Evolutionary conservation across 2,797 vertebrate species (phyloP), one percentile per base, ranked within the genome.

Genomic region (Mareca penelope): DNA sequence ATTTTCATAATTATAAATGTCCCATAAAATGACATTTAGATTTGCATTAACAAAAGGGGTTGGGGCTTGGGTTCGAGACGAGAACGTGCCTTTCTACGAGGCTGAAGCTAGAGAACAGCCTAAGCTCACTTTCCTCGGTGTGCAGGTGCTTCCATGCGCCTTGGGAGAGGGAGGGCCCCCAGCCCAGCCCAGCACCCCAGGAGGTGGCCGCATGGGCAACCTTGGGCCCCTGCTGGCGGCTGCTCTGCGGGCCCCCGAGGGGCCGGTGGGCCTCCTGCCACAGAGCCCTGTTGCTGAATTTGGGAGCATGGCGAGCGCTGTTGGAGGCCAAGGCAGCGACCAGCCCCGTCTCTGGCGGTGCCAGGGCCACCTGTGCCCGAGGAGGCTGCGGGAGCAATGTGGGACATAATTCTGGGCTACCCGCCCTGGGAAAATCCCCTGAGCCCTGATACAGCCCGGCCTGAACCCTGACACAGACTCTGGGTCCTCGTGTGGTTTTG

Each of bases 1-100:
- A 77, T 96, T 94, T 96, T 96, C 97, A 94, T 95, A 93, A 97
- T 97, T 96, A 96, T 96, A 95, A 95, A 97, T 96, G 96, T 97
- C 97, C 97, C 94, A 94, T 96, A 97, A 97, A 97, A 97, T 95
- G 96, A 94, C 95, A 97, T 96, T 96, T 94, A 93, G 93, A 97
- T 97, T 94, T 96, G 97, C 96, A 89, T 96, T 82, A 83, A 77
- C 72, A 68, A 89, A 94, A 95, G 85, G 86, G 89, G 85, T 55
- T 26, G 2, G 73, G 56, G 55, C 55, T 72, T 52, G 92, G 94
- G 48, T 96, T 94, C 65, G 88, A 95, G 95, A 80, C 89, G 90
- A 70, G 78, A 60, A 69, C 29, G 48, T 79, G 90, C 57, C 55
- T 89, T 85, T 95, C 61, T 94, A 40, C 50, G 13, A 89, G 89